These are phyloP conservation scores for Zosterops japonicus DNA, from an alignment of 2,113 vertebrate species.

Conservation along the genomic window DNA sequence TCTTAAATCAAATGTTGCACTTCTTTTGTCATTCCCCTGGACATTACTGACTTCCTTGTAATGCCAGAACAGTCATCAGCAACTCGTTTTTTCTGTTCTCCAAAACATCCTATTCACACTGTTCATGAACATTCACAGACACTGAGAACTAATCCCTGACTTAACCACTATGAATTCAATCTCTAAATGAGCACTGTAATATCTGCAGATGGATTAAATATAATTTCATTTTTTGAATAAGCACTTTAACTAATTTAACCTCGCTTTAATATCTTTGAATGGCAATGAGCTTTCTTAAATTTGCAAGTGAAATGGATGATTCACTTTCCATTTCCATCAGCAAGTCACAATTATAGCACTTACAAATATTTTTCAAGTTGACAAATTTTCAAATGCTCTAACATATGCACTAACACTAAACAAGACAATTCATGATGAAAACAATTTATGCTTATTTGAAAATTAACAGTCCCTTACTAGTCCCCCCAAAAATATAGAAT, in stretches of 20 bases:
- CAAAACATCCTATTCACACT: not conserved
- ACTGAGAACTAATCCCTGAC: not conserved
- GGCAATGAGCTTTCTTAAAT: not conserved
- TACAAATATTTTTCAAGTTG: not conserved
- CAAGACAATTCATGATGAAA: not conserved
- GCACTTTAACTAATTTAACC: not conserved
- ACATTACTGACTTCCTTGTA: not conserved
- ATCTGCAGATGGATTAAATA: not conserved
- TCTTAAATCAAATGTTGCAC: not conserved
- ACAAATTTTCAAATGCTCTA: not conserved
- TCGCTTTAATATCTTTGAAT: not conserved
- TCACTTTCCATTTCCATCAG: not conserved
- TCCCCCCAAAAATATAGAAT: not conserved
- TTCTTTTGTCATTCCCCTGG: not conserved
- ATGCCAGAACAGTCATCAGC: not conserved
- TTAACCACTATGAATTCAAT: not conserved
- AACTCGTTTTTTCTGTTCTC: not conserved
- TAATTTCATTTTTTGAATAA: conserved; percentile 18
- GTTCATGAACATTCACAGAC: not conserved
- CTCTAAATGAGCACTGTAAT: not conserved
- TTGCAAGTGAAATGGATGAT: not conserved
- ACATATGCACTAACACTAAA: not conserved
- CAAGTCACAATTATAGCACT: not conserved
- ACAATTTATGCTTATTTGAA: not conserved
- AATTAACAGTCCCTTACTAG: not conserved